Percentiles rank a stretch among this genome's conserved stretches.
These are phyloP conservation scores for Coracopsis vasa DNA, from an alignment of 2,113 vertebrate genomes.

Conservation along the genomic window DNA sequence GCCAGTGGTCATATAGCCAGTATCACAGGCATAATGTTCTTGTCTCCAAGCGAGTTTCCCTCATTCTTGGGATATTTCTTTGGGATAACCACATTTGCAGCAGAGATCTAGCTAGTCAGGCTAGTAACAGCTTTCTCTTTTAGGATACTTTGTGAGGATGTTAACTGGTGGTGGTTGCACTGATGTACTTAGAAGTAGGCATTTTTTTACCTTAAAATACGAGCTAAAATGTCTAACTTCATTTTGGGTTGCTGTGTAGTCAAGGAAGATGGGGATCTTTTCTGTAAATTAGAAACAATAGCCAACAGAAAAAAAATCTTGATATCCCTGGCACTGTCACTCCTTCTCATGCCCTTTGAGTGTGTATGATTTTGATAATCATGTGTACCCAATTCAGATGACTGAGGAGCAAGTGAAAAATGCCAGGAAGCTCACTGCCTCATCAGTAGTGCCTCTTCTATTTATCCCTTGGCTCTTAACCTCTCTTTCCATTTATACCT, in stretches of 20 bases:
- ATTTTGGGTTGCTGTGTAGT: neutral
- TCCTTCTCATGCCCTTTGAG: neutral
- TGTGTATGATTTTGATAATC: neutral
- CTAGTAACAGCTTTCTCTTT: neutral
- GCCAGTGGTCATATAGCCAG: neutral
- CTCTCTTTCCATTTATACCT: neutral
- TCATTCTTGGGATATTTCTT: accelerated
- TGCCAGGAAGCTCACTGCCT: neutral
- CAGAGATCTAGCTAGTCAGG: neutral
- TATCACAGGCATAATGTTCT: neutral
- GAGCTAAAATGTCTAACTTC: neutral
- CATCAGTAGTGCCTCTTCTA: neutral
- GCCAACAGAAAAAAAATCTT: neutral
- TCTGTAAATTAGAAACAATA: neutral
- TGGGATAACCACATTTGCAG: neutral
- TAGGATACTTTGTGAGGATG: neutral
- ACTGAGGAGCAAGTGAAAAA: neutral
- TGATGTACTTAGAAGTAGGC: neutral
- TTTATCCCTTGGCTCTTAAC: neutral
- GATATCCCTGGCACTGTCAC: accelerated
- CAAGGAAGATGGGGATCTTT: neutral
- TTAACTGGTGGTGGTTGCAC: neutral
- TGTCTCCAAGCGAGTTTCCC: neutral
- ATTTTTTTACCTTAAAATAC: neutral
- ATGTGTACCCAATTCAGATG: neutral